Percentiles rank a stretch among this genome's conserved stretches.
Conservation (phyloP, 1,140 invertebrate species). For the Pinna nobilis region DNA sequence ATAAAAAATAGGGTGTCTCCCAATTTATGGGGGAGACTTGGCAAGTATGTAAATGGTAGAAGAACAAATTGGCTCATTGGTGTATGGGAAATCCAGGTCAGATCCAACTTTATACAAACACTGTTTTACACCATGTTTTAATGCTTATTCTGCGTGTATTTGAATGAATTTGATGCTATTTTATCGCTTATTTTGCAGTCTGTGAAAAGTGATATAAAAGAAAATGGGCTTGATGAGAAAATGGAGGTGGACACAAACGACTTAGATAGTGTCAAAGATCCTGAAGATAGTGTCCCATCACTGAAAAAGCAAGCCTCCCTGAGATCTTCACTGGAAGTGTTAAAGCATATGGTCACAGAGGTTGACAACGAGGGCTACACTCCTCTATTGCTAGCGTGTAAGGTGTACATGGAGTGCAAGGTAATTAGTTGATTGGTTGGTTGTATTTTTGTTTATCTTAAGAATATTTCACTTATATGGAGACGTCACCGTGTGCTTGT, state of each 20-base stretch:
- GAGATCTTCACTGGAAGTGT: conserved; percentile 31
- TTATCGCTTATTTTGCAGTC: conserved; percentile 11
- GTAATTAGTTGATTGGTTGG: background rate
- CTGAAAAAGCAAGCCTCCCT: conserved; percentile 34
- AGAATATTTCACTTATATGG: too few relatives aligned
- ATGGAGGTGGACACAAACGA: conserved; percentile 51
- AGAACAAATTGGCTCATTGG: too few relatives aligned
- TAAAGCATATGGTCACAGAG: conserved; percentile 69
- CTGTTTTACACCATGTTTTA: too few relatives aligned
- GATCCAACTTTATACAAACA: too few relatives aligned
- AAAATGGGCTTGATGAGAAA: conserved; percentile 40
- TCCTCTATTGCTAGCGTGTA: conserved; percentile 69
- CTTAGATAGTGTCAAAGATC: conserved; percentile 14
- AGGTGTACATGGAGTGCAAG: conserved; percentile 49
- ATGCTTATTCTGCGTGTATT: too few relatives aligned
- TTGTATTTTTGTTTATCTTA: background rate
- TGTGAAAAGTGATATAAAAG: conserved; percentile 32
- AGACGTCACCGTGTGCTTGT: too few relatives aligned
- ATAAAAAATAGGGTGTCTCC: too few relatives aligned
- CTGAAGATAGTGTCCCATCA: conserved; percentile 22
- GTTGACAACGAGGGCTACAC: conserved; percentile 71
- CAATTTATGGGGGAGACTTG: too few relatives aligned
- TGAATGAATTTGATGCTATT: conserved; percentile 10
- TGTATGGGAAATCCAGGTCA: too few relatives aligned
- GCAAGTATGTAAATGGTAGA: too few relatives aligned